These are phyloP conservation scores for Tangara arthus DNA, from an alignment of 2,797 vertebrate genomes.

Conservation along the genomic window DNA sequence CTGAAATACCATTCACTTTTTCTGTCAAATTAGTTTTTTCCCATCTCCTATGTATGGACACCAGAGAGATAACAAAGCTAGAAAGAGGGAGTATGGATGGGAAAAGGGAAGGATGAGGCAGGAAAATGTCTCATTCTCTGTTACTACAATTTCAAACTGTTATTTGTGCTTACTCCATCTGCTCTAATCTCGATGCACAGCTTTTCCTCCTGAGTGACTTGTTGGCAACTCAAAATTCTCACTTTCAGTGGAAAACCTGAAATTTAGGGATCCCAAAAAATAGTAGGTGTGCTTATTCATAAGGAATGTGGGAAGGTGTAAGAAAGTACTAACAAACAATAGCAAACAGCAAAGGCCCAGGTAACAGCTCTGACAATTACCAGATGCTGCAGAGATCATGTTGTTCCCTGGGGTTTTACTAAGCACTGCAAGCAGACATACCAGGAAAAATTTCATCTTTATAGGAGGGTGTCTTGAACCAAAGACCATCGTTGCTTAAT, in stretches of 20 bases:
- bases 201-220: background rate
- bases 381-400: background rate
- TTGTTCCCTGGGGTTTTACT: background rate
- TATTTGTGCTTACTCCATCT: background rate
- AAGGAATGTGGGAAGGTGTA: background rate
- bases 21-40: background rate
- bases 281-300: background rate
- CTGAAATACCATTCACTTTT: background rate
- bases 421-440: background rate
- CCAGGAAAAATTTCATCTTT: background rate
- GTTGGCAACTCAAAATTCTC: background rate
- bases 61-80: background rate
- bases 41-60: background rate
- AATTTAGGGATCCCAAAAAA: background rate
- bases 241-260: background rate
- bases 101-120: background rate
- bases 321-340: background rate
- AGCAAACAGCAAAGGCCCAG: background rate
- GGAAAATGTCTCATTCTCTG: background rate
- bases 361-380: background rate
- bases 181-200: background rate
- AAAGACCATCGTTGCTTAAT: background rate
- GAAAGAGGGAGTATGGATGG: background rate
- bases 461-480: background rate
- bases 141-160: background rate